Evolutionary conservation across 2,888 invertebrate species (phyloP).

Genomic region (Acronicta leporina): DNA sequence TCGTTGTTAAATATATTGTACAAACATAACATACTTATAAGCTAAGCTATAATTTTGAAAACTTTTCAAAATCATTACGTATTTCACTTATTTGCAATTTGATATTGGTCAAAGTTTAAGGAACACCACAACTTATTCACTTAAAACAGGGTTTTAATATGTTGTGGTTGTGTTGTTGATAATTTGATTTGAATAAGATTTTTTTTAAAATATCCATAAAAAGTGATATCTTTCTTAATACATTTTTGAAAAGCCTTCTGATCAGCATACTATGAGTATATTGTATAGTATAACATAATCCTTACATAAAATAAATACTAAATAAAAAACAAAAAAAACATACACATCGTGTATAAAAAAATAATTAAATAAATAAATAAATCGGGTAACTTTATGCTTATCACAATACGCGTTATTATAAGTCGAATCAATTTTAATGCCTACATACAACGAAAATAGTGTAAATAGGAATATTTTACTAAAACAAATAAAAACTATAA

Average conservation of each 20-base stretch:
- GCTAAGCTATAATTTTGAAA: slow-evolving; percentile 45
- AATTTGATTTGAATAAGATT: too few species aligned
- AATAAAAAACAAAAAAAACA: slow-evolving; percentile 36
- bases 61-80: slow-evolving; percentile 52
- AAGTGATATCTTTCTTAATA: too few species aligned
- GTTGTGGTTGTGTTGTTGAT: too few species aligned
- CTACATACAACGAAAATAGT: neutral
- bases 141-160: too few species aligned
- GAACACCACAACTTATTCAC: too few species aligned
- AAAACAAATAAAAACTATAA: slow-evolving; percentile 14
- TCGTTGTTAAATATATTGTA: slow-evolving; percentile 47
- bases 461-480: slow-evolving; percentile 11
- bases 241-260: slow-evolving; percentile 47
- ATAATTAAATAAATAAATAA: slow-evolving; percentile 40
- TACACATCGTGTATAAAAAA: slow-evolving; percentile 31
- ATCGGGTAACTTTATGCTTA: slow-evolving; percentile 52
- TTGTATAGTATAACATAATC: slow-evolving; percentile 25
- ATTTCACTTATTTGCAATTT: neutral
- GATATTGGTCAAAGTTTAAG: too few species aligned
- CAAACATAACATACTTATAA: slow-evolving; percentile 42
- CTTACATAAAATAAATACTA: slow-evolving; percentile 39
- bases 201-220: too few species aligned
- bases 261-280: slow-evolving; percentile 31
- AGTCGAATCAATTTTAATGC: neutral
- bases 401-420: slow-evolving; percentile 16